Base-by-base conservation (phyloP, 2,113 vertebrate genomes). In the Thomomys bottae region DNA sequence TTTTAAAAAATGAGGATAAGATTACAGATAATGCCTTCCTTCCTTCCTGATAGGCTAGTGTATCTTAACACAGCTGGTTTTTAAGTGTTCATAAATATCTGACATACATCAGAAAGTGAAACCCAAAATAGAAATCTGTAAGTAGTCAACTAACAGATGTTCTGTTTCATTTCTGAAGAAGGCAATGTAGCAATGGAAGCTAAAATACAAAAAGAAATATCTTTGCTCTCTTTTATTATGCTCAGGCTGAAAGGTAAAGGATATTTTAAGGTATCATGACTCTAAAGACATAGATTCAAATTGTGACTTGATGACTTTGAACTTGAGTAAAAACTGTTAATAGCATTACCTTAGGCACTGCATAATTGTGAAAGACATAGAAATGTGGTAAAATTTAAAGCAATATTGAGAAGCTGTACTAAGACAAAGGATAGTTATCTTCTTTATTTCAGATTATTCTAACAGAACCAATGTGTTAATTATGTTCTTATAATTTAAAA, bases 21-120 rank as follows among this genome's bases (percentile, higher is more conserved):
- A 95, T 96, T 85, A 71, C 34, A 87, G 82, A 83, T 89, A 95
- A 88, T 78, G 93, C 38, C n/a, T 87, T 92, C 84, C 84, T 87
- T 34, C 85, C 54, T 71, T 54, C 85, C 54, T 71, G 14, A 15
- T 54, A 54, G 63, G 32, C 83, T 66, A 76, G 92, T 87, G 32
- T 67, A 88, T 54, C 54, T 42, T 81, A 87, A 78, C 67, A 67
- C 7, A 81, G 24, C 2, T 85, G 84, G 77, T 76, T 77, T 85
- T 64, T 40, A 78, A 96, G 54, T 32, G 85, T 68, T 88, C 61
- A 20, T 63, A 40, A 84, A 82, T 89, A 17, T 38, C 40, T 80
- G 66, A 1, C 30, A 76, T 81, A 15, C 77, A 90, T 84, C 36
- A 64, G 0, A 6, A 84, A 20, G 9, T 45, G 2, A 89, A 90